Conservation (phyloP, 1,140 invertebrate species). For the Atta colombica region DNA sequence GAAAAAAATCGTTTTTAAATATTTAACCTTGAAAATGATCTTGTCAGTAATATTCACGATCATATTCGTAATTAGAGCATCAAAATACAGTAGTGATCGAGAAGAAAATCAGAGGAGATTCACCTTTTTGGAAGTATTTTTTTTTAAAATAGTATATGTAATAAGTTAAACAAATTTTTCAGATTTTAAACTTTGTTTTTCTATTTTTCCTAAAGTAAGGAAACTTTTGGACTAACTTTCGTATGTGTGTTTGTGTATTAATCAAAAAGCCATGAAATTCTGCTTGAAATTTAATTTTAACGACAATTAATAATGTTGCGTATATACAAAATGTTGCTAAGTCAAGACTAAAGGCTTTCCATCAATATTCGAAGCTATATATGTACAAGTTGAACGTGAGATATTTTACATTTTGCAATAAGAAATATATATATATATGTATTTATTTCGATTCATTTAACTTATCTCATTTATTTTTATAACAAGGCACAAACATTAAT, state of each 20-base stretch:
- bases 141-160: too few relatives aligned
- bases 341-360: neutral
- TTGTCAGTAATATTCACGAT: too few relatives aligned
- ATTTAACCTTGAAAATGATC: too few relatives aligned
- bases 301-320: neutral
- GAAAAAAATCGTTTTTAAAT: too few relatives aligned
- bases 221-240: too few relatives aligned
- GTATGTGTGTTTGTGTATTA: slow-evolving; percentile 16
- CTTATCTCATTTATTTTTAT: slow-evolving; percentile 14
- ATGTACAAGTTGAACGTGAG: neutral
- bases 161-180: too few relatives aligned
- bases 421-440: neutral
- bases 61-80: too few relatives aligned
- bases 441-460: neutral
- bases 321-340: slow-evolving; percentile 20
- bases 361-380: neutral
- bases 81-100: too few relatives aligned
- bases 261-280: slow-evolving; percentile 10
- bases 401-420: neutral
- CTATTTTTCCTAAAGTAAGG: too few relatives aligned
- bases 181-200: too few relatives aligned
- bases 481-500: slow-evolving; percentile 19
- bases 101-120: too few relatives aligned
- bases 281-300: neutral
- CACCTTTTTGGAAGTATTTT: too few relatives aligned